Conservation (phyloP, 2,797 vertebrate species). For the Tachyglossus aculeatus region DNA sequence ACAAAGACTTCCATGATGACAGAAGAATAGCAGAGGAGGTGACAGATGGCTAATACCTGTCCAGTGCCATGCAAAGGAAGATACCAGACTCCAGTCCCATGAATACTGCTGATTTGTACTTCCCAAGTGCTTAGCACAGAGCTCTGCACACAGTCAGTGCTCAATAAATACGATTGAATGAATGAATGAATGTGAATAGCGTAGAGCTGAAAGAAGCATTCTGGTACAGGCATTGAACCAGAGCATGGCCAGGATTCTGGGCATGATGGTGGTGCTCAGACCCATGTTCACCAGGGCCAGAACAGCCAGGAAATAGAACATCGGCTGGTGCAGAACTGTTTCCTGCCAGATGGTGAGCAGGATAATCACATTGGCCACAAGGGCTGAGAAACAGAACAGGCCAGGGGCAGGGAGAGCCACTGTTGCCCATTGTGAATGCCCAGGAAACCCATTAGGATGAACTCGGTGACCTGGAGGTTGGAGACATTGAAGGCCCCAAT, state of each 20-base stretch:
- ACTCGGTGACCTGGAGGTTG: conserved; percentile 55
- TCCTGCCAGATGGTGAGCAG: conserved; percentile 55
- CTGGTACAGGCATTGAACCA: not conserved
- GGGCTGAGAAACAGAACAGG: conserved; percentile 56
- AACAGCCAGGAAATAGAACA: conserved; percentile 70
- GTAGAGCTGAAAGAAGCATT: conserved; percentile 62
- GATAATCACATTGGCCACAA: conserved; percentile 61
- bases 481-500: too few relatives aligned
- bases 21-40: too few relatives aligned
- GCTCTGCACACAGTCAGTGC: too few relatives aligned
- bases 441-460: conserved; percentile 71
- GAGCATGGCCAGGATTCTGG: not conserved
- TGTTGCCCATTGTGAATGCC: conserved; percentile 57
- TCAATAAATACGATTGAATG: too few relatives aligned
- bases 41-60: too few relatives aligned
- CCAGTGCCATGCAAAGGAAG: conserved; percentile 66
- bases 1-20: too few relatives aligned
- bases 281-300: conserved; percentile 64
- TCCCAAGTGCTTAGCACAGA: too few relatives aligned
- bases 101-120: too few relatives aligned
- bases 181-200: conserved; percentile 62
- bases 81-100: conserved; percentile 65
- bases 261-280: conserved; percentile 40
- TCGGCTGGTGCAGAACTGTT: conserved; percentile 63
- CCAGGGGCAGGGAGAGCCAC: not conserved